These are phyloP conservation scores for Tympanuchus pallidicinctus DNA, from an alignment of 2,113 vertebrate genomes.

Conservation along the genomic window DNA sequence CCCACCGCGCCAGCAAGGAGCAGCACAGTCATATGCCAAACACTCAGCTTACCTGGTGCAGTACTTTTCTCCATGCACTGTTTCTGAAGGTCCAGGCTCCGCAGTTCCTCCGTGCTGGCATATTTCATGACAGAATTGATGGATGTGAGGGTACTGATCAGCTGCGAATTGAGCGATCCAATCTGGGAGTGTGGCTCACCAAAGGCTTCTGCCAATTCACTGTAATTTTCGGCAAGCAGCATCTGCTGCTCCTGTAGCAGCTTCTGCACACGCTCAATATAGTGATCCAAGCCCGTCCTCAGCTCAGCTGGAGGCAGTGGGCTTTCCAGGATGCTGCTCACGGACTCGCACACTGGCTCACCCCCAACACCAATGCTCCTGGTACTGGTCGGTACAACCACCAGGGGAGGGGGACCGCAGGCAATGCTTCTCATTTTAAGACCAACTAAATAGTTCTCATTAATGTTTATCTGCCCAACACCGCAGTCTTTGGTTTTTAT, in stretches of 20 bases:
- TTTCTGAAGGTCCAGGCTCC: slow-evolving; percentile 76
- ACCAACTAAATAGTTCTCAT: slow-evolving; percentile 93
- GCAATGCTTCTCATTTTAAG: slow-evolving; percentile 93
- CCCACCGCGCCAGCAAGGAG: not conserved
- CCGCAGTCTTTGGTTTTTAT: slow-evolving; percentile 92
- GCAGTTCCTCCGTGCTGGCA: slow-evolving; percentile 83
- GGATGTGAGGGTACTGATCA: slow-evolving; percentile 92
- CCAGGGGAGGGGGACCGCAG: slow-evolving; percentile 85
- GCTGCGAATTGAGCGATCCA: slow-evolving; percentile 92
- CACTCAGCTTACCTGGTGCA: slow-evolving; percentile 49
- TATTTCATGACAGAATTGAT: slow-evolving; percentile 94
- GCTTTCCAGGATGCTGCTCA: not conserved
- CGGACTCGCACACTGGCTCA: slow-evolving; percentile 74
- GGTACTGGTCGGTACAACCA: slow-evolving; percentile 51
- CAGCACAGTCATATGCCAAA: rapidly evolving
- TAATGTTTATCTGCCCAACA: slow-evolving; percentile 84
- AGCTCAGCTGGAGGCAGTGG: slow-evolving; percentile 61
- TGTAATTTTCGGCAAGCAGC: slow-evolving; percentile 94
- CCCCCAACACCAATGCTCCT: slow-evolving; percentile 90
- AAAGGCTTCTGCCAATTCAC: slow-evolving; percentile 93
- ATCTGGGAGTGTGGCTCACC: slow-evolving; percentile 93
- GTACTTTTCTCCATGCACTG: slow-evolving; percentile 31
- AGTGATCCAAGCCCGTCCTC: slow-evolving; percentile 87
- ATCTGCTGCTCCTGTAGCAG: slow-evolving; percentile 94
- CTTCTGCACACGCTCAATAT: slow-evolving; percentile 93